Evolutionary conservation across 2,888 invertebrate species (phyloP).

Genomic region (Orthonevra nobilis): DNA sequence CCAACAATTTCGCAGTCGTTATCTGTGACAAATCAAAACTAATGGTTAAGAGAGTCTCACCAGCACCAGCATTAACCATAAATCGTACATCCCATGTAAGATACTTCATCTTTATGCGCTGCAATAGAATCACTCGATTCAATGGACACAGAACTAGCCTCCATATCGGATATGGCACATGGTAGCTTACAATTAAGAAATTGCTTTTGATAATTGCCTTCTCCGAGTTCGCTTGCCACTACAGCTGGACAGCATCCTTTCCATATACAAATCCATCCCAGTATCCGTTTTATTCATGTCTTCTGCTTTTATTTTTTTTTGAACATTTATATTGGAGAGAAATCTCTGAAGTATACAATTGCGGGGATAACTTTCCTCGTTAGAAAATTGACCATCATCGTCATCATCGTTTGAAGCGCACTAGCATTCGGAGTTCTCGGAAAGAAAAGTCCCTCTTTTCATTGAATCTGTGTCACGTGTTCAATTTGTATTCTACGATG

Average conservation of each 20-base stretch:
- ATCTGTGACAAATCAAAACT: too few relatives aligned
- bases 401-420: not conserved
- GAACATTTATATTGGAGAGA: not conserved
- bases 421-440: constrained; percentile 24
- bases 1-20: too few relatives aligned
- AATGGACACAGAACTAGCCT: constrained; percentile 41
- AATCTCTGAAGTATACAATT: constrained; percentile 31
- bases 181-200: constrained; percentile 58
- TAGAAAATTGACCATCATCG: constrained; percentile 58
- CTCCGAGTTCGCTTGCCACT: not conserved
- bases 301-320: constrained; percentile 29
- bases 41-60: too few relatives aligned
- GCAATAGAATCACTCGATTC: too few relatives aligned
- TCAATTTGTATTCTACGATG: constrained; percentile 48
- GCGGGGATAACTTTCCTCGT: constrained; percentile 51
- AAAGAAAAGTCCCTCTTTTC: constrained; percentile 52
- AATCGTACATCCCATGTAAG: too few relatives aligned
- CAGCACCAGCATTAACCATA: too few relatives aligned
- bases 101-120: too few relatives aligned
- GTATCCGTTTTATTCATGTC: not conserved
- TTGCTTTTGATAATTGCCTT: constrained; percentile 53
- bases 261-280: too few relatives aligned
- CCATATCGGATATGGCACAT: constrained; percentile 54
- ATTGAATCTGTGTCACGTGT: constrained; percentile 59
- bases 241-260: constrained; percentile 1